These are phyloP conservation scores for Accipiter virgatus DNA, from an alignment of 2,113 vertebrate genomes.

Conservation along the genomic window DNA sequence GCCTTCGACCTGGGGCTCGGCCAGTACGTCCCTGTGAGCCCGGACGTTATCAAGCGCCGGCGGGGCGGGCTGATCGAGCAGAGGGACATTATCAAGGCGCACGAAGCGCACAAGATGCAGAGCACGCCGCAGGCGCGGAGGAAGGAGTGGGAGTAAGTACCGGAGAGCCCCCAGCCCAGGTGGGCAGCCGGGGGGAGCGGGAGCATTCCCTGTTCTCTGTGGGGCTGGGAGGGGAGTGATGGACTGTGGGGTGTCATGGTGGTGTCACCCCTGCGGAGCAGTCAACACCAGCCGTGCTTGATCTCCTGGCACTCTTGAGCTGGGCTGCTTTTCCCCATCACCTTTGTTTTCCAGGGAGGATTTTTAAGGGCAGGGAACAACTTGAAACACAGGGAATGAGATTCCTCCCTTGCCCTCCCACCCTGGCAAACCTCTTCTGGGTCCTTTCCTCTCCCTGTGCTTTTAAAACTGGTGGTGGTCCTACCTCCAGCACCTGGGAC, in stretches of 20 bases:
- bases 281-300: fast-evolving
- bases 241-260: fast-evolving
- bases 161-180: not conserved
- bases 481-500: not conserved
- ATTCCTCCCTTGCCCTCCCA: no score
- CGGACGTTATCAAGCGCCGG: slow-evolving; percentile 88
- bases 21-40: slow-evolving; percentile 80
- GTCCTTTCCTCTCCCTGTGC: not conserved
- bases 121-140: slow-evolving; percentile 94
- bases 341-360: not conserved
- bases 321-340: not conserved
- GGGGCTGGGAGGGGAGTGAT: not conserved
- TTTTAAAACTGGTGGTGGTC: not conserved
- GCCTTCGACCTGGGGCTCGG: slow-evolving; percentile 60
- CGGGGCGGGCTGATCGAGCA: slow-evolving; percentile 94
- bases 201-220: fast-evolving
- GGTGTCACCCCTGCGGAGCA: no score
- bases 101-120: slow-evolving; percentile 96
- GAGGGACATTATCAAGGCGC: slow-evolving; percentile 93
- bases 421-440: not conserved
- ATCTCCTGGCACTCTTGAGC: not conserved
- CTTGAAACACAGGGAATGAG: not conserved
- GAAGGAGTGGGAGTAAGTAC: slow-evolving; percentile 99
- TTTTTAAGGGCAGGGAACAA: not conserved
- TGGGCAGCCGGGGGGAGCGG: not conserved